Percentiles rank a stretch among this genome's conserved stretches.
Conservation (phyloP, 2,888 invertebrate genomes). For the Piscicola geometra region DNA sequence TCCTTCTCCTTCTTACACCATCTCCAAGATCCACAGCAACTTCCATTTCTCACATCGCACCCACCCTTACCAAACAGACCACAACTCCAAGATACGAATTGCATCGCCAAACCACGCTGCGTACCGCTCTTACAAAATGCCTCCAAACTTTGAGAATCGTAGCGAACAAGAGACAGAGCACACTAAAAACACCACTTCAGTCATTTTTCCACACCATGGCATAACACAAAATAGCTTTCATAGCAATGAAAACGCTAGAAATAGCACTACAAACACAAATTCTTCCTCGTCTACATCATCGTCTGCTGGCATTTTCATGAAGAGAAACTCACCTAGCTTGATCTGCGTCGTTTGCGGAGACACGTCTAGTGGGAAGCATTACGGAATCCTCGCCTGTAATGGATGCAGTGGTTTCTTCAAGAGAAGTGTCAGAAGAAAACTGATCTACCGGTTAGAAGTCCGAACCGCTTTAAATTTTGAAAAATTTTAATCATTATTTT, state of each 20-base stretch:
- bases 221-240: neutral
- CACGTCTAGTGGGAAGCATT: constrained; percentile 93
- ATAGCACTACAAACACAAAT: constrained; percentile 12
- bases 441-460: constrained; percentile 79
- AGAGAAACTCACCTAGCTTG: constrained; percentile 64
- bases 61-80: neutral
- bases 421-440: constrained; percentile 85
- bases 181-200: neutral
- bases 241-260: neutral
- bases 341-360: constrained; percentile 91
- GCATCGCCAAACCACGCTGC: neutral
- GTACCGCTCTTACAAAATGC: neutral
- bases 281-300: neutral
- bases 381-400: constrained; percentile 94
- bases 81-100: neutral
- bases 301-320: constrained; percentile 42
- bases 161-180: neutral
- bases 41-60: neutral
- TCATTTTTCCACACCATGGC: neutral
- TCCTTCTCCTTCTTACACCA: constrained; percentile 21
- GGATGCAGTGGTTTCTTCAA: constrained; percentile 99
- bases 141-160: neutral
- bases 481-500: no score
- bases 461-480: neutral
- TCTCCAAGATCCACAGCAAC: constrained; percentile 21